Conservation (phyloP, 2,113 vertebrate species). For the Turnix velox region DNA sequence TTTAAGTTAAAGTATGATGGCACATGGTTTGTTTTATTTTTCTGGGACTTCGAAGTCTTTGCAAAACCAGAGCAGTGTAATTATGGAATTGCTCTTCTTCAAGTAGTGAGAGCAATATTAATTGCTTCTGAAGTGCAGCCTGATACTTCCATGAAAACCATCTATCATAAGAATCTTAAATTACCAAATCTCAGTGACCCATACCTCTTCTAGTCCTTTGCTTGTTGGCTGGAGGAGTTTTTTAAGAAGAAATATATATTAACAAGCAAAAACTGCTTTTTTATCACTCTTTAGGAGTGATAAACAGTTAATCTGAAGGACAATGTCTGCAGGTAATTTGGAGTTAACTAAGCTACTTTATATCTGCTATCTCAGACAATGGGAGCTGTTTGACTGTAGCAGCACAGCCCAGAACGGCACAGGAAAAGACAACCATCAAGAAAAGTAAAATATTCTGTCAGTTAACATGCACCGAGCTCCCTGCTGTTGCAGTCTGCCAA, state of each 20-base stretch:
- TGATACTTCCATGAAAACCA: background rate
- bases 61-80: background rate
- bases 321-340: background rate
- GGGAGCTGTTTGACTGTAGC: background rate
- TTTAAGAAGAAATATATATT: background rate
- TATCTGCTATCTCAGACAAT: background rate
- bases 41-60: background rate
- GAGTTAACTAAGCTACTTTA: background rate
- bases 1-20: background rate
- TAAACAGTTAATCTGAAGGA: background rate
- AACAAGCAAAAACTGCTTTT: background rate
- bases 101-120: background rate
- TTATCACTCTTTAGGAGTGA: background rate
- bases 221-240: background rate
- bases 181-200: background rate
- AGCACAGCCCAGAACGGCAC: rapidly evolving
- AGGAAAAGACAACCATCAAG: background rate
- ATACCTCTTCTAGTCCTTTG: background rate
- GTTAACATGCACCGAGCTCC: background rate
- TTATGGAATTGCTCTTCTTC: background rate
- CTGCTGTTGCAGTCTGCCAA: background rate
- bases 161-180: background rate
- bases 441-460: background rate
- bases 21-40: background rate
- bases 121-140: background rate